Evolutionary conservation across 2,113 vertebrate species (phyloP).

Genomic region (Amblyopsis rosae): DNA sequence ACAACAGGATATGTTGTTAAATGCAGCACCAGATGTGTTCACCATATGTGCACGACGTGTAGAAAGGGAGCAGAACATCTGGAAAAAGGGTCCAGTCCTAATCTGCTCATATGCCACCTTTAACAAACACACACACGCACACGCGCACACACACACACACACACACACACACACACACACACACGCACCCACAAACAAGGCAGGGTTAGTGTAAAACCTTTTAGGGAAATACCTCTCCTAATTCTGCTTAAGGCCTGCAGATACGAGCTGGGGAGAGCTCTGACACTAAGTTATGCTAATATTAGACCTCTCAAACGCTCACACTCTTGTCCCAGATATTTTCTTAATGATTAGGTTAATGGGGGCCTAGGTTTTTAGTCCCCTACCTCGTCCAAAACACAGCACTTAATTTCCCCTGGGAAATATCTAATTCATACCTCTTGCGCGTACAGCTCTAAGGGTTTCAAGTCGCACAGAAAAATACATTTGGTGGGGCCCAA

Average conservation of each 20-base stretch:
- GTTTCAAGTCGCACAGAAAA: constrained; percentile 24
- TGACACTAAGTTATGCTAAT: constrained; percentile 47
- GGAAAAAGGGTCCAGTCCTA: too few species aligned
- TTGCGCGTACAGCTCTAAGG: constrained; percentile 12
- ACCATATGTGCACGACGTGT: too few species aligned
- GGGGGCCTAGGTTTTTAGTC: constrained; percentile 59
- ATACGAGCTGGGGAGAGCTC: constrained; percentile 27
- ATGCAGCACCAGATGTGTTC: too few species aligned
- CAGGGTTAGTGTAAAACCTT: background rate
- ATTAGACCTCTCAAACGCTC: constrained; percentile 52
- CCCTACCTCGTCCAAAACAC: constrained; percentile 63
- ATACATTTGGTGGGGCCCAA: constrained; percentile 19
- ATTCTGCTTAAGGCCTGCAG: constrained; percentile 15
- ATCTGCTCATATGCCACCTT: too few species aligned
- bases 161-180: too few species aligned
- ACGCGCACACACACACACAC: too few species aligned
- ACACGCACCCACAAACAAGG: too few species aligned
- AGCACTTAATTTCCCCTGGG: constrained; percentile 72
- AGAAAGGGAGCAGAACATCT: too few species aligned
- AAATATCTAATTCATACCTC: constrained; percentile 49
- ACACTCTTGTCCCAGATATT: constrained; percentile 53
- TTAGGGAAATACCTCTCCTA: constrained; percentile 34
- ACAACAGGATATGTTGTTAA: too few species aligned
- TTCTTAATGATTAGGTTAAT: constrained; percentile 77
- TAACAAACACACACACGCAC: too few species aligned